Conservation (phyloP, 1,140 invertebrate genomes). For the Trichonephila inaurata region DNA sequence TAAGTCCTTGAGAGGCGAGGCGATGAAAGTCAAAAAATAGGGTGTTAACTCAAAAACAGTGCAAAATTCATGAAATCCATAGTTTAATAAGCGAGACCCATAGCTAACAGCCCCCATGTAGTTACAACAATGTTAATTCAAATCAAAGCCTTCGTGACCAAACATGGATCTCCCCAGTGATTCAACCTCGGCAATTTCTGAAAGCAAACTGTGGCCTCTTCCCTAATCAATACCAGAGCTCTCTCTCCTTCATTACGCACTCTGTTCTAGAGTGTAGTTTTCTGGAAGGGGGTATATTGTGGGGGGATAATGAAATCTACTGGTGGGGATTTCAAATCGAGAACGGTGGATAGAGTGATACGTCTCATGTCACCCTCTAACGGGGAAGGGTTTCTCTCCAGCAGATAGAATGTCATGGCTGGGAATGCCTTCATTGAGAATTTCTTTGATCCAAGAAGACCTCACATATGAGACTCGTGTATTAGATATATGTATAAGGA, state of each 20-base stretch:
- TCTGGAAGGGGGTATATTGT: background rate
- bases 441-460: no score
- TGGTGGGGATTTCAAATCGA: slow-evolving; percentile 74
- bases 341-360: slow-evolving; percentile 59
- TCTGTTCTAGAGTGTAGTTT: slow-evolving; percentile 24
- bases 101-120: no score
- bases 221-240: slow-evolving; percentile 65
- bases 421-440: background rate
- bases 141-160: background rate
- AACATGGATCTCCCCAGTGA: background rate
- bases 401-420: background rate
- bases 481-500: no score
- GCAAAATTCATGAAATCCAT: no score
- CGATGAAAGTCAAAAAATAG: no score
- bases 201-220: slow-evolving; percentile 63
- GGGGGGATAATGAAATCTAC: slow-evolving; percentile 73
- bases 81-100: no score
- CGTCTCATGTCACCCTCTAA: slow-evolving; percentile 1
- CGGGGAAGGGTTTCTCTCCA: background rate
- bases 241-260: slow-evolving; percentile 58
- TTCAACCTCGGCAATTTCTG: background rate
- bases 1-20: no score
- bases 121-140: no score
- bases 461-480: no score
- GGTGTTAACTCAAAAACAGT: no score